Evolutionary conservation across 2,888 invertebrate species (phyloP), one percentile per base, ranked within the genome.

Genomic region (Drosophila parthenogenetica): DNA sequence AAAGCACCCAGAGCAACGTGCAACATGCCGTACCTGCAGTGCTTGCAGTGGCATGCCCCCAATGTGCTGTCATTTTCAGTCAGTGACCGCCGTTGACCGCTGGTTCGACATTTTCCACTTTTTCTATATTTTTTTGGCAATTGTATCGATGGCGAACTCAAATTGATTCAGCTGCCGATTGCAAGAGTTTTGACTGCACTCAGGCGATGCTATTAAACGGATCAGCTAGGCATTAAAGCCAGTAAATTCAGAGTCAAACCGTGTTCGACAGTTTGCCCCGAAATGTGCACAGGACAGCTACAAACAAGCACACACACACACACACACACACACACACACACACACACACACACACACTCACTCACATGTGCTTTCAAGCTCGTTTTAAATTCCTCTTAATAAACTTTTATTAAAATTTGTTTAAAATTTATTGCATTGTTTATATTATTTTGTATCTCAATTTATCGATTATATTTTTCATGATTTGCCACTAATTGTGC

Each of bases 81-180:
- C 57, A 49, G 32, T 50, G 57, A 50, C 49, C 57, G 48, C 35
- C 32, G 63, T 57, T 57, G 63, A 54, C 62, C 62, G 62, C 37
- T 60, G 46, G 19, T 49, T 40, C 14, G 2, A 2, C 17, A 11
- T 51, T 37, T 45, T 17, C 29, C 29, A 29, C 8, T 2, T 29
- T 29, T 29, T 29, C 29, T 29, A 8, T 16, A n/a, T 13, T n/a
- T 42, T 16, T 35, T 59, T 35, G 50, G 22, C 32, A 49, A 43
- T 43, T 51, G 60, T 35, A 60, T 60, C 60, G 60, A 50, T 51
- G 25, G 43, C 37, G 17, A 17, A 7, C 57, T 43, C 49, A 57
- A 63, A 57, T 63, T 63, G 57, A 63, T 63, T 63, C 63, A 50
- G 57, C 37, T 63, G 63, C 42, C 49, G 13, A 49, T 17, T 35